Evolutionary conservation across 2,888 invertebrate species (phyloP).

Genomic region (Sarcophaga rosellei): DNA sequence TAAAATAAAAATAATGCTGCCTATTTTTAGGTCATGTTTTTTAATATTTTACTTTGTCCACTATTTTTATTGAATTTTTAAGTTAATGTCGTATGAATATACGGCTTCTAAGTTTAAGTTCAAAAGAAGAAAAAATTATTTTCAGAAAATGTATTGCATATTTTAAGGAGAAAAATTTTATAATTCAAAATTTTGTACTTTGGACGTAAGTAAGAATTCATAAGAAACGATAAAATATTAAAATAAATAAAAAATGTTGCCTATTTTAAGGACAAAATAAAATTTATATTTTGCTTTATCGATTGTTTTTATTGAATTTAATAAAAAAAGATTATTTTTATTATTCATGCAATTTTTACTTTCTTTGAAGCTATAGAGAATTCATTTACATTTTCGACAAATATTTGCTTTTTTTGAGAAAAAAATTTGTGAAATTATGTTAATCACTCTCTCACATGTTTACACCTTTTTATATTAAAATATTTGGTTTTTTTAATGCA

Average conservation of each 20-base stretch:
- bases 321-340: neutral
- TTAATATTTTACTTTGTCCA: too few relatives aligned
- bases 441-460: neutral
- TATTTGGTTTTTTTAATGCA: neutral
- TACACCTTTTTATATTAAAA: conserved; percentile 32
- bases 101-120: too few relatives aligned
- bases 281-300: too few relatives aligned
- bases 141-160: too few relatives aligned
- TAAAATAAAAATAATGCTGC: neutral
- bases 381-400: neutral
- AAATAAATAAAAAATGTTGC: neutral
- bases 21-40: neutral
- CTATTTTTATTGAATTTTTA: too few relatives aligned
- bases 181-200: too few relatives aligned
- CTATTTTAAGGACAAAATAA: neutral
- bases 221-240: neutral
- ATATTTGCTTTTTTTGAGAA: conserved; percentile 12
- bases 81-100: too few relatives aligned
- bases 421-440: neutral
- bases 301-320: too few relatives aligned
- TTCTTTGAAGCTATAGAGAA: neutral
- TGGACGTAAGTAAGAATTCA: neutral
- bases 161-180: too few relatives aligned
- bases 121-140: too few relatives aligned
- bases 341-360: neutral